These are phyloP conservation scores for Drosophila cardini DNA, from an alignment of 1,140 invertebrate genomes.

Conservation along the genomic window DNA sequence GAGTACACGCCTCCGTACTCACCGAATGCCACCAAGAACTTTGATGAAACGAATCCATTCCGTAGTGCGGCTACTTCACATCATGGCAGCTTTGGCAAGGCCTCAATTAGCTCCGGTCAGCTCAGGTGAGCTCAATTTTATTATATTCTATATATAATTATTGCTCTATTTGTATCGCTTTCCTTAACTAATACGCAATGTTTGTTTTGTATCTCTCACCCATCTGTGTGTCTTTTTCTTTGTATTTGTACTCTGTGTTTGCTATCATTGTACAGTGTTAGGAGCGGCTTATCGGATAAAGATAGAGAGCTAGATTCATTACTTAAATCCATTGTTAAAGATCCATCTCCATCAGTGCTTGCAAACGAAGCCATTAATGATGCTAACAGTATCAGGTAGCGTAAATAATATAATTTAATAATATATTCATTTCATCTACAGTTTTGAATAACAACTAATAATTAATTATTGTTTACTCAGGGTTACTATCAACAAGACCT, in stretches of 20 bases:
- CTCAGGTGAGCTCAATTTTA: slow-evolving; percentile 63
- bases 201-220: slow-evolving; percentile 60
- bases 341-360: slow-evolving; percentile 86
- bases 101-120: slow-evolving; percentile 83
- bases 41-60: slow-evolving; percentile 83
- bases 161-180: slow-evolving; percentile 47
- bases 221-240: slow-evolving; percentile 46
- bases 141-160: not conserved
- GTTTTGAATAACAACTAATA: not conserved
- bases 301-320: slow-evolving; percentile 86
- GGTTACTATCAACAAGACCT: slow-evolving; percentile 87
- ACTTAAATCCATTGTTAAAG: slow-evolving; percentile 86
- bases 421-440: too few relatives aligned
- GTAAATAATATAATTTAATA: slow-evolving; percentile 45
- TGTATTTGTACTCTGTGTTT: slow-evolving; percentile 49
- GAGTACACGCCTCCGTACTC: slow-evolving; percentile 75
- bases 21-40: slow-evolving; percentile 77
- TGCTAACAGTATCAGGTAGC: slow-evolving; percentile 84
- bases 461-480: slow-evolving; percentile 65
- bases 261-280: slow-evolving; percentile 84
- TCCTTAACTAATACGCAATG: slow-evolving; percentile 63
- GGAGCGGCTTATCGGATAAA: slow-evolving; percentile 86
- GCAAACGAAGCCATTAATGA: slow-evolving; percentile 85
- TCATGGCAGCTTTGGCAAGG: slow-evolving; percentile 84
- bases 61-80: slow-evolving; percentile 72